A percentile compares a stretch with the other conserved stretches of the same genome.
These are phyloP conservation scores for Nasonia longicornis DNA, from an alignment of 1,140 invertebrate species.

Conservation along the genomic window DNA sequence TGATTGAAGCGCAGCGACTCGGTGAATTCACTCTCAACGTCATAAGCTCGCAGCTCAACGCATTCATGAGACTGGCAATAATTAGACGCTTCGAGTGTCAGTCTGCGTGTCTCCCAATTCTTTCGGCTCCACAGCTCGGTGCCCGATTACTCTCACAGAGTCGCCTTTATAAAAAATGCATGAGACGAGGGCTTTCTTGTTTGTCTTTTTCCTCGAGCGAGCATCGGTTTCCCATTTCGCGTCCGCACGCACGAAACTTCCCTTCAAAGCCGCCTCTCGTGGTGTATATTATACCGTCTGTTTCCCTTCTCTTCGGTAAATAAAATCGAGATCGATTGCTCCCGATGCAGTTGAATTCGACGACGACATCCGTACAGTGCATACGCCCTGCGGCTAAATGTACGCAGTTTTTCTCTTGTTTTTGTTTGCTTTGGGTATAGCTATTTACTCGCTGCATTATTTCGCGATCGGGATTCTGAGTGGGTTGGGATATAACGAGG, in stretches of 20 bases:
- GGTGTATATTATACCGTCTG: not conserved
- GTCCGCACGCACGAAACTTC: not conserved
- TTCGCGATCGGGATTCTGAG: not conserved
- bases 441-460: not conserved
- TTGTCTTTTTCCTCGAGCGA: not conserved
- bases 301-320: not conserved
- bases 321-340: not conserved
- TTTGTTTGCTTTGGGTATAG: not conserved
- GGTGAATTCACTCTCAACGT: too few species aligned
- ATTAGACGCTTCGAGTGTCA: slow-evolving; percentile 43
- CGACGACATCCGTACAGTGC: not conserved
- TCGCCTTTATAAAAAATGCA: slow-evolving; percentile 52
- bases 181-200: not conserved
- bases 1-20: too few species aligned
- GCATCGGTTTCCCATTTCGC: not conserved
- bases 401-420: too few species aligned
- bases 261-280: not conserved
- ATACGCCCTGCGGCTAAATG: too few species aligned
- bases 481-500: not conserved
- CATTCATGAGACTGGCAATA: slow-evolving; percentile 34
- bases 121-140: not conserved
- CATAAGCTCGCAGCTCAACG: not conserved
- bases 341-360: not conserved
- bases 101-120: not conserved
- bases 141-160: slow-evolving; percentile 43